phyloP scores from a whole-genome alignment of 64 coral and sea anemone genomes.

The Stichodactyla mertensii region DNA sequence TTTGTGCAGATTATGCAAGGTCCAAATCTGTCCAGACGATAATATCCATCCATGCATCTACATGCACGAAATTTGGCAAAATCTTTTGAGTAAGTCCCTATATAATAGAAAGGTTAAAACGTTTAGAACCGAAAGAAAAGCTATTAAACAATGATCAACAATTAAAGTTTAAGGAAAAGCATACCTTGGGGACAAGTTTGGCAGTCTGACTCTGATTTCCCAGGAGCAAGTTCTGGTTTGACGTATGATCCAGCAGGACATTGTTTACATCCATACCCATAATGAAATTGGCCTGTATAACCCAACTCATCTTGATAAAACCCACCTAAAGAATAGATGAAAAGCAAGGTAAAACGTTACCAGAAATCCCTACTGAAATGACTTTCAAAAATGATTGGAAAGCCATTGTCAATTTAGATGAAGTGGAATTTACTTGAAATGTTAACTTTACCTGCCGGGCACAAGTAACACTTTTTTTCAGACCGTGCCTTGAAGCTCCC shows the following conservation, averaged over 20 bases:
- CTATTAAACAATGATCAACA: too few species aligned
- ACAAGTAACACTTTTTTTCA: background rate
- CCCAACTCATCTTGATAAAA: slow-evolving; percentile 22
- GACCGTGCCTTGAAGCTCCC: background rate
- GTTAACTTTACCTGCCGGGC: background rate
- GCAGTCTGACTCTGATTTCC: slow-evolving; percentile 16
- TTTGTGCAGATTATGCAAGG: background rate
- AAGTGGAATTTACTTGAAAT: background rate
- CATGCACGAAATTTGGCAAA: slow-evolving; percentile 35
- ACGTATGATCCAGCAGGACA: slow-evolving; percentile 15
- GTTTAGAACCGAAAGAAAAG: background rate
- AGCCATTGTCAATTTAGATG: too few species aligned
- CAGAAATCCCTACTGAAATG: too few species aligned
- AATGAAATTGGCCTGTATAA: background rate
- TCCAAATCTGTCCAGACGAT: slow-evolving; percentile 3
- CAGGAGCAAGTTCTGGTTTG: background rate
- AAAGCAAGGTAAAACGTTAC: too few species aligned
- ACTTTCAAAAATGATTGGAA: too few species aligned
- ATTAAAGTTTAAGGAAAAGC: background rate
- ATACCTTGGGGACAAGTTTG: slow-evolving; percentile 23
- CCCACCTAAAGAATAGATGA: slow-evolving; percentile 12
- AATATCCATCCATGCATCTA: slow-evolving; percentile 1
- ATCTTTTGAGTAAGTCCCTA: background rate
- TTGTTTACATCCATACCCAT: slow-evolving; percentile 1
- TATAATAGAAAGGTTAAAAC: background rate